Conservation (phyloP, 2,113 vertebrate species). For the Oncorhynchus keta region DNA sequence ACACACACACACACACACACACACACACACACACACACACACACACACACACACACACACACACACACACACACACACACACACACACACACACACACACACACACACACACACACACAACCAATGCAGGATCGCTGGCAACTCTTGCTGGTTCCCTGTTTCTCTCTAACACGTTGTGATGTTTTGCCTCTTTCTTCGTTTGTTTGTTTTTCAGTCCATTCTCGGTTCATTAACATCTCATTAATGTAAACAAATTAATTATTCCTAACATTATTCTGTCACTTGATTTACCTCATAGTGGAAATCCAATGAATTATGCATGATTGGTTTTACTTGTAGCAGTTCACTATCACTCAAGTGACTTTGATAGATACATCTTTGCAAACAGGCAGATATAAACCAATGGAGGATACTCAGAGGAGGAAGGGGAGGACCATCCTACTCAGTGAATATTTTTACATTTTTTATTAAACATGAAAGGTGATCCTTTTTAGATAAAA, state of each 20-base stretch:
- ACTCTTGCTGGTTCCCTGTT: conserved; percentile 17
- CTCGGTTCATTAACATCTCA: conserved; percentile 46
- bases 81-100: too few relatives aligned
- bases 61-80: not conserved
- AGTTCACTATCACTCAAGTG: not conserved
- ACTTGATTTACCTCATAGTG: not conserved
- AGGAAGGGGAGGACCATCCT: too few relatives aligned
- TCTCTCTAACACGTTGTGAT: conserved; percentile 51
- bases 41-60: not conserved
- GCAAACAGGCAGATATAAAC: not conserved
- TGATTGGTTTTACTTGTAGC: not conserved
- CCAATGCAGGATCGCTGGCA: conserved; percentile 49
- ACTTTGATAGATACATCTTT: not conserved
- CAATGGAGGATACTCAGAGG: too few relatives aligned
- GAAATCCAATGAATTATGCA: not conserved
- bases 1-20: too few relatives aligned
- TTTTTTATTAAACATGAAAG: too few relatives aligned
- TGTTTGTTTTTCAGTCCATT: conserved; percentile 45
- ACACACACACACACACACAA: conserved; percentile 16
- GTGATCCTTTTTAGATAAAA: too few relatives aligned
- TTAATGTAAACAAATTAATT: conserved; percentile 21
- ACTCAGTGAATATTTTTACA: too few relatives aligned
- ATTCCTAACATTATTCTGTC: too few relatives aligned
- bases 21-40: too few relatives aligned
- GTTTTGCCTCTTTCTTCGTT: conserved; percentile 34